Evolutionary conservation across 2,113 vertebrate genomes (phyloP), one percentile per base, ranked within the genome.

Genomic region (Cariama cristata): DNA sequence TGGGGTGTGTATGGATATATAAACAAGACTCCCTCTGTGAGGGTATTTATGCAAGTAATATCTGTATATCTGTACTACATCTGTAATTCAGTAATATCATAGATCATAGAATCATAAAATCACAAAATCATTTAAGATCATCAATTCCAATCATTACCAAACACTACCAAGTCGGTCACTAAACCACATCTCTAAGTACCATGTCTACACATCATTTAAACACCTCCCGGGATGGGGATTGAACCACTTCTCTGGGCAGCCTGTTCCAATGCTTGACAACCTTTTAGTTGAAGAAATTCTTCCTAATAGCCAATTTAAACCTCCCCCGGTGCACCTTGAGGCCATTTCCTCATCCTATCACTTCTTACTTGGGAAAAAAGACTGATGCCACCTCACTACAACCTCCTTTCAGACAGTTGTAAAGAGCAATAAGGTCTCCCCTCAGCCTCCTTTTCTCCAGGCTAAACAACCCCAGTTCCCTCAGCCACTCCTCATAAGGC

Each of bases 111-210:
- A 40, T 40, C 26, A 53, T 40, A 55, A 40, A 72, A 30, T 21
- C 24, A 27, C 9, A 38, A 23, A 45, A 67, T 12, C 3, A 10
- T 28, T 52, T 67, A 28, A 38, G 22, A 33, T 59, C 12, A 32
- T 15, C 3, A 3, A 32, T 4, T 30, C 13, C n/a, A 49, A 38
- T 17, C 0, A 0, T 35, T 50, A 58, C 14, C 9, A 4, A 38
- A 30, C 18, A 52, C 40, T 42, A 6, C 11, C 8, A 89, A 15
- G 26, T 42, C 15, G 14, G 49, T 27, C 27, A 32, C 26, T 63
- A 84, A 49, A 40, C 35, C 8, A 21, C 27, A 6, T 35, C 24
- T 8, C 26, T 45, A 28, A 66, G 30, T 8, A 11, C 21, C 22
- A 55, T 26, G 45, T 42, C 30, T 38, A 30, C 33, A 20, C 4